Percentiles rank a stretch among this genome's conserved stretches.
These are phyloP conservation scores for Gallinago paraguaiae DNA, from an alignment of 2,113 vertebrate species.

Conservation along the genomic window DNA sequence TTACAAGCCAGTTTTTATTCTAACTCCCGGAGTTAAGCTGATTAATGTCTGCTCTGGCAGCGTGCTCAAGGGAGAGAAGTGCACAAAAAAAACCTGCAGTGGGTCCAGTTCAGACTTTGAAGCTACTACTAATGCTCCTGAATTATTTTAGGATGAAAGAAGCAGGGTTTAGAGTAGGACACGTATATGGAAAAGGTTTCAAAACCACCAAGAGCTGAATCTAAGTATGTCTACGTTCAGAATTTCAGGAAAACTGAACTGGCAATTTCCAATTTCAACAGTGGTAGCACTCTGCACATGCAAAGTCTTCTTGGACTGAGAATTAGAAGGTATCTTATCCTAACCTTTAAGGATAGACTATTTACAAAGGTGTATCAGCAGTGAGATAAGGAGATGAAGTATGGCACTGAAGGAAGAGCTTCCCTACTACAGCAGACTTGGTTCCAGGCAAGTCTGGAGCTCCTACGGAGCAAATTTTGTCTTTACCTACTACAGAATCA, in stretches of 20 bases:
- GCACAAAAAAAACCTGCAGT: background rate
- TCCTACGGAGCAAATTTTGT: accelerated
- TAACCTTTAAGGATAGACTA: background rate
- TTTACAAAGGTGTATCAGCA: background rate
- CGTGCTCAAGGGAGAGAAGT: background rate
- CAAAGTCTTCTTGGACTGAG: background rate
- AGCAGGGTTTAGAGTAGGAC: background rate
- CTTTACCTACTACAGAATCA: background rate
- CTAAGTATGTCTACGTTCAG: background rate
- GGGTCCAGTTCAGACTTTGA: background rate
- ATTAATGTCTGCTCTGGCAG: constrained; percentile 43
- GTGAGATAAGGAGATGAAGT: background rate
- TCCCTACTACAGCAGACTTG: background rate
- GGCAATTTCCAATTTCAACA: background rate
- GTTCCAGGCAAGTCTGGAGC: background rate
- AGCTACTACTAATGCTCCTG: background rate
- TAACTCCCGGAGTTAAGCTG: background rate
- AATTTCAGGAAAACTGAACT: background rate
- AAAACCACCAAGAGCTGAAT: background rate
- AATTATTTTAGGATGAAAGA: background rate
- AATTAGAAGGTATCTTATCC: background rate
- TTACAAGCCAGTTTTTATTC: constrained; percentile 3
- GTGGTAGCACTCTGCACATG: background rate
- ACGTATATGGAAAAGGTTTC: background rate
- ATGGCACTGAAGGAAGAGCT: background rate